Conservation (phyloP, 2,113 vertebrate species). For the Galemys pyrenaicus region DNA sequence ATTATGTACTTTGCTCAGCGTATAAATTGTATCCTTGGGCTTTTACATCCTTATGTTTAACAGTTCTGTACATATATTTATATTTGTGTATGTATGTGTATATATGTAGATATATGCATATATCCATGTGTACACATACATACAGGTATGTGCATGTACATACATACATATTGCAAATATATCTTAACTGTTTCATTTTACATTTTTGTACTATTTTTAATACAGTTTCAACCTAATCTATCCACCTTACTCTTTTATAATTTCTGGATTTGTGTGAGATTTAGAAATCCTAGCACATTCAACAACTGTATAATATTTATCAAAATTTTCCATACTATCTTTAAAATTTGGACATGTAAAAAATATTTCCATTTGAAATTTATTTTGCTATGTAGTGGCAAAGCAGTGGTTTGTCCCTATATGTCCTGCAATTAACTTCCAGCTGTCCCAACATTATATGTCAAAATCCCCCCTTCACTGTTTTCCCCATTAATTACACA, state of each 20-base stretch:
- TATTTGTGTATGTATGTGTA: too few species aligned
- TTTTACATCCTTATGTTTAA: neutral
- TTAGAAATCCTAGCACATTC: neutral
- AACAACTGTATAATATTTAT: neutral
- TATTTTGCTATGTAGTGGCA: neutral
- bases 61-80: neutral
- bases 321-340: neutral
- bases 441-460: neutral
- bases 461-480: neutral
- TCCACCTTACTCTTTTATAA: neutral
- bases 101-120: too few species aligned
- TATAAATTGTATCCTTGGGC: neutral
- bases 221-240: neutral
- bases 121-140: too few species aligned
- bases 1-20: neutral
- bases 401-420: neutral
- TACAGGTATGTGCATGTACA: too few species aligned
- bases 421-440: neutral
- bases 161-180: neutral
- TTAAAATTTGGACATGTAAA: neutral
- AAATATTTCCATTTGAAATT: neutral
- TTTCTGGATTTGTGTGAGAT: neutral
- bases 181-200: neutral
- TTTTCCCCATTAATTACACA: neutral
- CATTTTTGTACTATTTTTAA: neutral